Evolutionary conservation across 2,113 vertebrate species (phyloP).

Genomic region (Calyptommatus sinebrachiatus): DNA sequence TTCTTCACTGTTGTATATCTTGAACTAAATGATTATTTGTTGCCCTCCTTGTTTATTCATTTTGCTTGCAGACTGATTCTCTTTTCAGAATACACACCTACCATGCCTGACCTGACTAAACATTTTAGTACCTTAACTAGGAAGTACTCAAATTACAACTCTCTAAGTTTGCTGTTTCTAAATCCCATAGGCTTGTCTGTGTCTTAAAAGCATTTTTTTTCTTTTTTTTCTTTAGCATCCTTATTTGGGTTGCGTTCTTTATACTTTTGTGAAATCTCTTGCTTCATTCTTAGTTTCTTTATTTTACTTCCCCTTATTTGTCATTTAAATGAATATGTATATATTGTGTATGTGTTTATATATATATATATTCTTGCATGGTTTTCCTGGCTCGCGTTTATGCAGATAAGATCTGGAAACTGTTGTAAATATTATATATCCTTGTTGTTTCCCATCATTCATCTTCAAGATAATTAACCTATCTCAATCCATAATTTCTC

Average conservation of each 20-base stretch:
- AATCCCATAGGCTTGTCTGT: no score
- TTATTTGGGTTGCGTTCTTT: background rate
- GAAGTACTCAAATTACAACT: background rate
- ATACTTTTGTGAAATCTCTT: background rate
- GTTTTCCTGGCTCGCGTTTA: background rate
- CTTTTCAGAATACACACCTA: background rate
- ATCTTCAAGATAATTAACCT: background rate
- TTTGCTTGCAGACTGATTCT: background rate
- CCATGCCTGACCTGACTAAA: background rate
- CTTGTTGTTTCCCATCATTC: background rate
- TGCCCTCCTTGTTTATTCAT: background rate
- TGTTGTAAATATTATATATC: background rate
- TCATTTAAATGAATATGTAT: background rate
- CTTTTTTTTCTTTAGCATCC: no score
- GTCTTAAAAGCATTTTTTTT: background rate
- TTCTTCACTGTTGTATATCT: background rate
- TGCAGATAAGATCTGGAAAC: background rate
- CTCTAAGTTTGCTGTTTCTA: background rate
- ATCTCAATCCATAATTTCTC: no score
- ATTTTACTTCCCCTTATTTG: background rate
- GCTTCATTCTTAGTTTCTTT: background rate
- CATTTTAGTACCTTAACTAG: background rate
- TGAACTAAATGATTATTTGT: background rate
- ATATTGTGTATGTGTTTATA: no score
- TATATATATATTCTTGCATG: background rate